Evolutionary conservation across 2,888 invertebrate genomes (phyloP).

Genomic region (Pammene fasciana): DNA sequence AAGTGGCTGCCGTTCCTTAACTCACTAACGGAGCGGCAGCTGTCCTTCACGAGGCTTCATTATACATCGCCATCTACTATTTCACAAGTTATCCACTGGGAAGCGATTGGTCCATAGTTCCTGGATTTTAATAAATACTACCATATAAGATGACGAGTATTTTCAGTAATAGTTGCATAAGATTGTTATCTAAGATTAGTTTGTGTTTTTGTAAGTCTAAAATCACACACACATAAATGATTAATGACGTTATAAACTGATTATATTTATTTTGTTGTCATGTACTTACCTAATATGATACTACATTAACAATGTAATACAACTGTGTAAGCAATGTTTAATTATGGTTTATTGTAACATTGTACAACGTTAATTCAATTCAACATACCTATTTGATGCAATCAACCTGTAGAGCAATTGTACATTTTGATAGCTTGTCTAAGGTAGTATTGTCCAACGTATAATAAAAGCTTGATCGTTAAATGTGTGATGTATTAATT

Average conservation of each 20-base stretch:
- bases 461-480: constrained; percentile 32
- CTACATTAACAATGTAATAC: constrained; percentile 17
- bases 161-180: too few relatives aligned
- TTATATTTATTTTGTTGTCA: constrained; percentile 14
- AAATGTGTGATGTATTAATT: constrained; percentile 36
- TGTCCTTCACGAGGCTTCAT: too few relatives aligned
- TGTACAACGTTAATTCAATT: constrained; percentile 33
- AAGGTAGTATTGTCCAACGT: constrained; percentile 32
- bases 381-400: constrained; percentile 30
- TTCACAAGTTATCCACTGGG: too few relatives aligned
- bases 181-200: too few relatives aligned
- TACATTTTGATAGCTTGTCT: constrained; percentile 34
- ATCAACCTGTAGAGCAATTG: constrained; percentile 28
- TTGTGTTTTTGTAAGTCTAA: too few relatives aligned
- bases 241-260: neutral
- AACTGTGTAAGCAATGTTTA: constrained; percentile 17
- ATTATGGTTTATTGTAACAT: constrained; percentile 33
- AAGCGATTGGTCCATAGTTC: too few relatives aligned
- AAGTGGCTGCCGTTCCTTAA: too few relatives aligned
- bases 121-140: too few relatives aligned
- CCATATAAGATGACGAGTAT: too few relatives aligned
- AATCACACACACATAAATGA: too few relatives aligned
- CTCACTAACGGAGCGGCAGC: too few relatives aligned
- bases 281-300: constrained; percentile 25
- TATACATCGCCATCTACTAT: too few relatives aligned